Evolutionary conservation across 2,888 invertebrate genomes (phyloP).

Genomic region (Dryadula phaetusa): DNA sequence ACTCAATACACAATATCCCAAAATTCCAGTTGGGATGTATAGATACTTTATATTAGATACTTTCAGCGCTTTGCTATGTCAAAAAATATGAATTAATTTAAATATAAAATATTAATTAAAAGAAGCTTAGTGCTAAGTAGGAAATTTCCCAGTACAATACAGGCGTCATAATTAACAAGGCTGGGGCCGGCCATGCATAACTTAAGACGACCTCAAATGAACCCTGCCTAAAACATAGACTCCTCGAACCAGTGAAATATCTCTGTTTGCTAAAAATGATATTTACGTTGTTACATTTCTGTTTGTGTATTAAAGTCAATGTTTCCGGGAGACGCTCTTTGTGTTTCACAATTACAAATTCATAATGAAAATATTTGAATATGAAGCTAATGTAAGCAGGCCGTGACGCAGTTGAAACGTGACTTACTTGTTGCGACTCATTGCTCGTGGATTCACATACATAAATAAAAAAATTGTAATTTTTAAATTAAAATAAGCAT

Average conservation of each 20-base stretch:
- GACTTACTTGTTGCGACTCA: background rate
- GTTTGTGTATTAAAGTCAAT: conserved; percentile 16
- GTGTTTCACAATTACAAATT: conserved; percentile 14
- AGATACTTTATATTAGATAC: too few relatives aligned
- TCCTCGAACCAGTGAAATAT: conserved; percentile 43
- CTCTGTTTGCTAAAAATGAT: conserved; percentile 22
- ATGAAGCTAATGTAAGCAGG: conserved; percentile 7
- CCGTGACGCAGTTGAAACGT: background rate
- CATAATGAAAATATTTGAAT: conserved; percentile 16
- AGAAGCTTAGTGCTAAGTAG: conserved; percentile 61
- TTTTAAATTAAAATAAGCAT: too few relatives aligned
- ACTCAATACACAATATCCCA: too few relatives aligned
- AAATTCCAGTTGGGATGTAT: too few relatives aligned
- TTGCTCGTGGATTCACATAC: background rate
- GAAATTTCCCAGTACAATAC: conserved; percentile 65
- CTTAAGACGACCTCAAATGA: conserved; percentile 44
- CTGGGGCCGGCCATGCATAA: conserved; percentile 72
- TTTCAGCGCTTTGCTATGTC: background rate
- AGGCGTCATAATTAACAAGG: conserved; percentile 77
- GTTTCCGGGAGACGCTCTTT: conserved; percentile 8
- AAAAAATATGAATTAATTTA: background rate
- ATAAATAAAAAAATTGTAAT: too few relatives aligned
- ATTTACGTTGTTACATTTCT: conserved; percentile 25
- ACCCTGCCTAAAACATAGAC: conserved; percentile 60
- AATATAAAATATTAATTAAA: background rate